Evolutionary conservation across 2,113 vertebrate genomes (phyloP).

Genomic region (Porphyrio hochstetteri): DNA sequence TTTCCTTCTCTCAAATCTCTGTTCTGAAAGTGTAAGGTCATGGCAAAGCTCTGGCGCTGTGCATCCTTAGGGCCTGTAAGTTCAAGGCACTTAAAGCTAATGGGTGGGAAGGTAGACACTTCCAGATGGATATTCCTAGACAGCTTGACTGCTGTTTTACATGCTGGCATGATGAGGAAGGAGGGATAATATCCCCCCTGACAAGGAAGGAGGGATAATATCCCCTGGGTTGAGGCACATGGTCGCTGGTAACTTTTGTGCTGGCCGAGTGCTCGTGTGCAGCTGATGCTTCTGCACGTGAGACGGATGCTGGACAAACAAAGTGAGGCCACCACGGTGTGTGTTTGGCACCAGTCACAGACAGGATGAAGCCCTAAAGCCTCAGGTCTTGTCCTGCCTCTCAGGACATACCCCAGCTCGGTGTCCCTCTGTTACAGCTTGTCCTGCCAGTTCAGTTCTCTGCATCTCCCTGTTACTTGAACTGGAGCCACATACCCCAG

Average conservation of each 20-base stretch:
- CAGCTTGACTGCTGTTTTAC: too few relatives aligned
- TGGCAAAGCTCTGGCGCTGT: neutral
- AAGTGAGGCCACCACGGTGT: neutral
- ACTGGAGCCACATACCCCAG: neutral
- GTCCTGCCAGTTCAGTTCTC: neutral
- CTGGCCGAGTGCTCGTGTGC: neutral
- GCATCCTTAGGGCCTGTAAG: neutral
- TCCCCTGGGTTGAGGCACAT: fast-evolving
- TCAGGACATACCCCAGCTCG: too few relatives aligned
- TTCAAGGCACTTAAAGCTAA: neutral
- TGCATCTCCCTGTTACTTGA: neutral
- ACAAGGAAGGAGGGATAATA: neutral
- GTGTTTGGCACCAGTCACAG: neutral
- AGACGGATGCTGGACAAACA: neutral
- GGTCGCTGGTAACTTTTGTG: neutral
- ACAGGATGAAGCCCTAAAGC: neutral
- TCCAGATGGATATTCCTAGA: neutral
- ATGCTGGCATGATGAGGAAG: neutral
- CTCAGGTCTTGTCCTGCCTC: neutral
- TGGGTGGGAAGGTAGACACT: fast-evolving
- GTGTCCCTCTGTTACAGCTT: neutral
- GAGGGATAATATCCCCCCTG: neutral
- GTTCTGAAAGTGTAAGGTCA: neutral
- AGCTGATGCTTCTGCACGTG: neutral
- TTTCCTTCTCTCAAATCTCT: neutral